Conservation (phyloP, 2,888 invertebrate genomes). For the Eumerus sabulonum region DNA sequence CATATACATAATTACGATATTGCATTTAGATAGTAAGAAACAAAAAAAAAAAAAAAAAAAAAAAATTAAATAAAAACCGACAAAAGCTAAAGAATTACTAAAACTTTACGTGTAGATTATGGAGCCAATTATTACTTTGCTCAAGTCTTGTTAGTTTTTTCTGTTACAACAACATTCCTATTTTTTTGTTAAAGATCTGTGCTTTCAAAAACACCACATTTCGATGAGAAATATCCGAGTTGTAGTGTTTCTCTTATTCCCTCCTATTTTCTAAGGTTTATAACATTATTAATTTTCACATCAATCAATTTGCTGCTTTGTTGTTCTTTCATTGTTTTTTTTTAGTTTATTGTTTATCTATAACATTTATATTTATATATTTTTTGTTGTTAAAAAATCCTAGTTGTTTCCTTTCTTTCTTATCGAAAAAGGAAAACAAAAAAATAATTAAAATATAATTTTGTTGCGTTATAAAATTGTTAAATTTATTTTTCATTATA, state of each 20-base stretch:
- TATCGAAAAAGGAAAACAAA: slow-evolving; percentile 51
- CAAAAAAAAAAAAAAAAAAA: too few species aligned
- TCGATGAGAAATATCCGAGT: slow-evolving; percentile 36
- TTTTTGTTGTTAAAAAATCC: slow-evolving; percentile 65
- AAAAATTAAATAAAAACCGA: too few species aligned
- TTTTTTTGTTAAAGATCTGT: slow-evolving; percentile 25
- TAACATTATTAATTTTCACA: slow-evolving; percentile 39
- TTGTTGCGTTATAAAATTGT: slow-evolving; percentile 70
- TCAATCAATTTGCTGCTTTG: too few species aligned
- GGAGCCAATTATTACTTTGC: slow-evolving; percentile 62
- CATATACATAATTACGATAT: slow-evolving; percentile 8
- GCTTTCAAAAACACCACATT: slow-evolving; percentile 43
- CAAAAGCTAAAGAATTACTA: background rate
- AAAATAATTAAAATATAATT: slow-evolving; percentile 68
- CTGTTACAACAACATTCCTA: slow-evolving; percentile 42
- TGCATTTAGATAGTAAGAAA: slow-evolving; percentile 31
- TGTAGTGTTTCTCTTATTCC: slow-evolving; percentile 30
- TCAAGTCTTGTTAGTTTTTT: slow-evolving; percentile 12
- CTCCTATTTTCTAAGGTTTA: slow-evolving; percentile 28
- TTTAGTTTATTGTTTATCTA: slow-evolving; percentile 62
- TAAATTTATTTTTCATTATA: slow-evolving; percentile 57
- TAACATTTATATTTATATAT: slow-evolving; percentile 64
- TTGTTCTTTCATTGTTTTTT: slow-evolving; percentile 60
- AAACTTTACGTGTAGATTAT: slow-evolving; percentile 43
- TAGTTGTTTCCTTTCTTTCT: slow-evolving; percentile 47